phyloP scores from a whole-genome alignment of 1,140 invertebrate species.

The Heliconius hewitsoni region DNA sequence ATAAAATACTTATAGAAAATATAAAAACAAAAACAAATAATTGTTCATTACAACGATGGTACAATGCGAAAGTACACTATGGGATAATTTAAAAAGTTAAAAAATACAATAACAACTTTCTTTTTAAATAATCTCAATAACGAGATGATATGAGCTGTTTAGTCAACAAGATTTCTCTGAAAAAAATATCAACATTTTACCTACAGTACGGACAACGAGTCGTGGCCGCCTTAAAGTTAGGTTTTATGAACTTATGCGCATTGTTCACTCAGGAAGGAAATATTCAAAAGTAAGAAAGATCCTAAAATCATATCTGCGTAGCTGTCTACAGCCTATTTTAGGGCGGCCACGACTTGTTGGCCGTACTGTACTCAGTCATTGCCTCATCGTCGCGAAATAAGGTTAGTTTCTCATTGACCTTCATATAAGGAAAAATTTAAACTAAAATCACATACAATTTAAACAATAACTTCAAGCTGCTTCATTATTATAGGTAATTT shows the following conservation, averaged over 20 bases:
- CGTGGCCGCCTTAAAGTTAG: no score
- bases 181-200: neutral
- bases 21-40: neutral
- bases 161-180: conserved; percentile 19
- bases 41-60: neutral
- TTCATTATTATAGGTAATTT: conserved; percentile 30
- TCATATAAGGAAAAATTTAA: conserved; percentile 28
- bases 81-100: neutral
- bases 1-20: neutral
- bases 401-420: conserved; percentile 27
- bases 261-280: no score
- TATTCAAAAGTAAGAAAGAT: no score
- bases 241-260: no score
- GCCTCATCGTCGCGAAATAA: conserved; percentile 20
- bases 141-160: conserved; percentile 9
- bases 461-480: conserved; percentile 31
- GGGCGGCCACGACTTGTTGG: no score
- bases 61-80: neutral
- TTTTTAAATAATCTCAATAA: conserved; percentile 16
- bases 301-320: no score
- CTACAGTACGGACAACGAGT: no score
- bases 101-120: conserved; percentile 16
- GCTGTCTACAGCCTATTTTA: no score
- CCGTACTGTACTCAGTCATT: neutral
- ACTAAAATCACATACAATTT: conserved; percentile 33